Conservation (phyloP, 2,797 vertebrate genomes). For the Karalla daura region DNA sequence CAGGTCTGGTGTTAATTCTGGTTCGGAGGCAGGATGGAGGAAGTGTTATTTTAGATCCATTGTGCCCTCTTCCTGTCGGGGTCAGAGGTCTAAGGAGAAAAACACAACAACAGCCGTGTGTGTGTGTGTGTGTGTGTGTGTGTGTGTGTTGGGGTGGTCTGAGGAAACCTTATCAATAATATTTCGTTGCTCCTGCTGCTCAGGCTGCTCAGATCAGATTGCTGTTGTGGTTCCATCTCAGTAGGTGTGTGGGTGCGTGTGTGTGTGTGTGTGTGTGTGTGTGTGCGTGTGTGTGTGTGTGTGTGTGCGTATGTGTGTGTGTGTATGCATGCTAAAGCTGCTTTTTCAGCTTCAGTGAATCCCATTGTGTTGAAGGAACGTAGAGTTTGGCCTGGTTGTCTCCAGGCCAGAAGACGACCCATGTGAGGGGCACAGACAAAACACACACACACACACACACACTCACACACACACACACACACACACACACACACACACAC, state of each 20-base stretch:
- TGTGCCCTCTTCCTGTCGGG: constrained; percentile 68
- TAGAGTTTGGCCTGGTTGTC: not conserved
- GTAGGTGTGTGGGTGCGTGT: too few species aligned
- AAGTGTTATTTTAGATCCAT: constrained; percentile 70
- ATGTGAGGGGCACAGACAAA: constrained; percentile 8
- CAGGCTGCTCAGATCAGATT: not conserved
- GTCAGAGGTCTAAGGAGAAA: constrained; percentile 55
- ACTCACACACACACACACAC: constrained; percentile 60
- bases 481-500: constrained; percentile 62
- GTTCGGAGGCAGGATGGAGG: constrained; percentile 57
- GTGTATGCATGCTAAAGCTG: not conserved
- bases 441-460: not conserved
- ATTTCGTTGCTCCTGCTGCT: not conserved
- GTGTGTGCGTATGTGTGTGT: too few species aligned
- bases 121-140: not conserved
- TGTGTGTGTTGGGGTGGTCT: not conserved
- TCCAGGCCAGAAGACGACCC: constrained; percentile 22
- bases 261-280: too few species aligned
- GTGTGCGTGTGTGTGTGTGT: too few species aligned
- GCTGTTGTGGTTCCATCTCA: too few species aligned
- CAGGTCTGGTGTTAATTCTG: constrained; percentile 57
- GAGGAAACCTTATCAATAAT: not conserved
- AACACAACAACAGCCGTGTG: constrained; percentile 24
- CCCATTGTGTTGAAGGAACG: too few species aligned
- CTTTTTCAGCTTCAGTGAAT: not conserved